Base-by-base conservation (phyloP, 2,113 vertebrate genomes). In the Centropus unirufus region DNA sequence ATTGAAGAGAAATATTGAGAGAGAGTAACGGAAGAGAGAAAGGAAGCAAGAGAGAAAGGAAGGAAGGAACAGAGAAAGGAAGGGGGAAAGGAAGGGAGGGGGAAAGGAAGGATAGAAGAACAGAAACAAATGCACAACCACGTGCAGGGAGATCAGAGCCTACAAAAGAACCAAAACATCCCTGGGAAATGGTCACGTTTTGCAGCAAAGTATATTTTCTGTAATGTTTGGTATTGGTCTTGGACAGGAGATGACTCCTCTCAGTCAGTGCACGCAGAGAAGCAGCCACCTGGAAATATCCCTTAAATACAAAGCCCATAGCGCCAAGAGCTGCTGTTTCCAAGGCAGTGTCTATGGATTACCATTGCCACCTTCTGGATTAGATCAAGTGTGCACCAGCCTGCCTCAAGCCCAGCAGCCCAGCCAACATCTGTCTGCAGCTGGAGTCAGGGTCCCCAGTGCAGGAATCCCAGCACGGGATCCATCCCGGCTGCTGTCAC, bases 351-450 rank as follows among this genome's bases (percentile, higher is more conserved):
- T 83, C 79, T n/a, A 14, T 61, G 92, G 86, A 30, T 83, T 94
- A 87, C 86, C 92, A 93, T 95, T 96, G 95, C 94, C 96, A 95
- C 95, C 95, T 97, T 80, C 95, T 95, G 95, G 91, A 55, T 30
- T 0, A 42, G 11, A 21, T 64, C 61, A 52, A 19, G 58, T 3
- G 29, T 93, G 96, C 92, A 94, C 1, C 84, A 17, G 69, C 34
- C 49, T 7, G 72, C 39, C 91, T 76, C 76, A 70, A 32, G 12
- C 19, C 58, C 87, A 29, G 73, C 68, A 62, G 82, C 55, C 26
- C 34, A 7, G 14, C 1, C 36, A 42, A 3, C 23, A 46, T 19
- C 54, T 8, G 58, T 12, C 29, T 2, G 18, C 83, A 40, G 80
- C 76, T 5, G 79, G 67, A 72, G 54, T 62, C 67, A 5, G 49